Base-by-base conservation (phyloP, 2,797 vertebrate species). In the Gymnoscopelus braueri region DNA sequence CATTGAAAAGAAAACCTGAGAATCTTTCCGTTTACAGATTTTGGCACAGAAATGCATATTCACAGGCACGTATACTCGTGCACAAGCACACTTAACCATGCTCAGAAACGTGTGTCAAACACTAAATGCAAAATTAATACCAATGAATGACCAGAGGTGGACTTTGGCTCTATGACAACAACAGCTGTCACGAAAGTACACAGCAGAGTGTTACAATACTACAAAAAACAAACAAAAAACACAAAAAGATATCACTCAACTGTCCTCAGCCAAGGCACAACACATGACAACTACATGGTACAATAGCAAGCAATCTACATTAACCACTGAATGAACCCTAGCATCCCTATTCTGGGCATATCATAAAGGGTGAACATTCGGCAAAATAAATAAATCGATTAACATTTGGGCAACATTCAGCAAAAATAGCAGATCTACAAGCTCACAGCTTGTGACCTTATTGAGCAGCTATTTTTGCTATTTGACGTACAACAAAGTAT, bases 21-120 rank as follows among this genome's bases (percentile, higher is more conserved):
- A 35, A 6, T 75, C 3, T 71, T 55, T 63, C 26, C 72, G 44
- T 72, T 67, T 57, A 13, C 60, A 62, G 61, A 44, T 39, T 86
- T 81, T 79, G 75, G 63, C 66, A 81, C 66, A 66, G 8, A 39
- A 80, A 26, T 48, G 54, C 12, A 71, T 59, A 50, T 29, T 5
- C 39, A 47, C 59, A 47, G 13, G 48, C 15, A 53, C 44, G 49
- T 44, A 66, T 54, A 66, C 5, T 5, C n/a, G 14, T 13, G 9
- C 32, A 39, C 35, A 71, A 4, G 19, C 3, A 50, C 4, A 61
- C 39, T 68, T 77, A 68, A 49, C 44, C 32, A n/a, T 10, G 26
- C 4, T 23, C 51, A 65, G 57, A 63, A 11, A 23, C 32, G 6
- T 35, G 5, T 35, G 32, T 13, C 15, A 3, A 63, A 63, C 47